These are phyloP conservation scores for Cryptotermes secundus DNA, from an alignment of 1,140 invertebrate genomes.

Conservation along the genomic window DNA sequence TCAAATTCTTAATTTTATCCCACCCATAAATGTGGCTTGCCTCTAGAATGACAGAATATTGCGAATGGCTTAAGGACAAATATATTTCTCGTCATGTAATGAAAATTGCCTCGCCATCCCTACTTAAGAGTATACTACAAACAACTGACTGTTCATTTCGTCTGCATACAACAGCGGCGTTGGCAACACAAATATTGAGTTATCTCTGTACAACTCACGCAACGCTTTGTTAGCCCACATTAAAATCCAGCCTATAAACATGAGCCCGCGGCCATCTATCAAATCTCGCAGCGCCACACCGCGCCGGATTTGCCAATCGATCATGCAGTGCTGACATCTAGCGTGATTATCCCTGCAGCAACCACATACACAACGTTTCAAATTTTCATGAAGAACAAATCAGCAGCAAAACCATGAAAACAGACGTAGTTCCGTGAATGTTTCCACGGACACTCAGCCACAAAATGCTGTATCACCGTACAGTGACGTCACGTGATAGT, in stretches of 20 bases:
- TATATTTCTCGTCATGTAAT: too few species aligned
- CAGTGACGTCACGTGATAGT: too few species aligned
- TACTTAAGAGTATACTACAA: not conserved
- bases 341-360: slow-evolving; percentile 9
- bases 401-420: slow-evolving; percentile 3
- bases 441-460: not conserved
- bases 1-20: too few species aligned
- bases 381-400: slow-evolving; percentile 18
- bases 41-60: too few species aligned
- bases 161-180: not conserved
- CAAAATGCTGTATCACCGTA: not conserved
- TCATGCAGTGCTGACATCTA: not conserved
- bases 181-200: not conserved
- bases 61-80: too few species aligned
- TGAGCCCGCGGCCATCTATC: not conserved
- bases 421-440: not conserved
- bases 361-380: not conserved
- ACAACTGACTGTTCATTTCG: not conserved
- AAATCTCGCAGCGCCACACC: not conserved
- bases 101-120: too few species aligned
- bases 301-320: not conserved
- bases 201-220: not conserved
- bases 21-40: too few species aligned
- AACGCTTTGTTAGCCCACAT: not conserved
- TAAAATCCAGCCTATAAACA: not conserved